Evolutionary conservation across 2,113 vertebrate species (phyloP), one percentile per base, ranked within the genome.

Genomic region (Halichoeres trimaculatus): DNA sequence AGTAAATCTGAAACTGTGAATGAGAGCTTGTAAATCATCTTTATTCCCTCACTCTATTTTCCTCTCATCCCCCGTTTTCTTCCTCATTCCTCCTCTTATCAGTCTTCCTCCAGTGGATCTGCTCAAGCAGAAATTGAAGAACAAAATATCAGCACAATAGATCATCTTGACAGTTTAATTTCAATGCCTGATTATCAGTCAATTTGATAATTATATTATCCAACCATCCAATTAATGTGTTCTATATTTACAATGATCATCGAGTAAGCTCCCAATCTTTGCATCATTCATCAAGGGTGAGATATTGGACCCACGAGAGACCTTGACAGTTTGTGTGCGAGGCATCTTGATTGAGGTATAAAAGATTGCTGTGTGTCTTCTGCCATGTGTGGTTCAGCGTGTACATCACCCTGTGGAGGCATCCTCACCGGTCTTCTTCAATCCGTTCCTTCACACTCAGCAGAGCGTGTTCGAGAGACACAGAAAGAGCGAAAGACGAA

Each of bases 91-190:
- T 74, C 74, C 69, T 66, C 62, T 60, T 64, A 59, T 77, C 79
- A 55, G 45, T 85, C 70, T 54, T 54, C 80, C 77, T 83, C 77
- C 51, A 34, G 38, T 70, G 50, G 61, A 77, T 87, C 70, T 80
- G 62, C 77, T 38, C 19, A 61, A 76, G 67, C 77, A 45, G 34
- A 70, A 81, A 80, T 71, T 74, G 73, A 78, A 72, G 71, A 52
- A 66, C 79, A 57, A 88, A 90, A 89, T 86, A 89, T 84, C 88
- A 86, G 77, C 77, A 43, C 89, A 66, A 91, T 94, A 93, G 85
- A 93, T 94, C 92, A 94, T 91, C 82, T 73, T 93, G 92, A 93
- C 91, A 94, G 88, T 92, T 93, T 93, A 90, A 93, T 94, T 93
- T 81, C 82, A 87, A 90, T 85, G 89, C 81, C 81, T 91, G 91